Conservation (phyloP, 2,113 vertebrate species). For the Microcebus griseorufus region DNA sequence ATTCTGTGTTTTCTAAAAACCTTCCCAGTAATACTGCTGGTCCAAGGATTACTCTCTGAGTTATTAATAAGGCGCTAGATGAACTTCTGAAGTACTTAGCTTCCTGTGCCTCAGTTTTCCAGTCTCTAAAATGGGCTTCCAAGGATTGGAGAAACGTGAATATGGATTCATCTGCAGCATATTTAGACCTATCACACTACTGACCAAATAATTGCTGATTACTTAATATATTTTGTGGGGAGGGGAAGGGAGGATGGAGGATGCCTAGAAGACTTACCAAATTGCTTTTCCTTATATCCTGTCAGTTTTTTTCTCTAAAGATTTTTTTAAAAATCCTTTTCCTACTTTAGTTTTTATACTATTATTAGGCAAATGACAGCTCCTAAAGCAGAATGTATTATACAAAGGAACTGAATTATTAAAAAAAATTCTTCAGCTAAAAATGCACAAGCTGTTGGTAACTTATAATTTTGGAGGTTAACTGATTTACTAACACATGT, state of each 20-base stretch:
- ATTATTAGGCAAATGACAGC: background rate
- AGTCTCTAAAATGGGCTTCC: background rate
- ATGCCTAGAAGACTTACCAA: background rate
- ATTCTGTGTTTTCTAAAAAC: background rate
- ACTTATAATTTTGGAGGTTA: background rate
- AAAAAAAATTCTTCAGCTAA: background rate
- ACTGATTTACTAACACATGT: background rate
- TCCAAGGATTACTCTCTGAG: background rate
- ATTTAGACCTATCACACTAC: background rate
- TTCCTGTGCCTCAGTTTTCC: constrained; percentile 68
- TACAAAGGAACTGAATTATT: background rate
- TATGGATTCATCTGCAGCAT: background rate
- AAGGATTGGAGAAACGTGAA: background rate
- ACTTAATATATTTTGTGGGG: background rate
- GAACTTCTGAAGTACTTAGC: background rate
- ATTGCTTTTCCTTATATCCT: background rate
- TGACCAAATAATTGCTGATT: background rate
- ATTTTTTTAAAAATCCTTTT: background rate
- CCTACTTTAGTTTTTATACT: background rate
- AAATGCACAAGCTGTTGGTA: background rate
- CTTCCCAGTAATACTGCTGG: background rate
- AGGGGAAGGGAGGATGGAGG: background rate
- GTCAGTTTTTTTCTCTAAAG: background rate
- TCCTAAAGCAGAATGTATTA: background rate
- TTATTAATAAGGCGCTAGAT: background rate